Evolutionary conservation across 2,113 vertebrate species (phyloP).

Genomic region (Genyomyrus donnyi): DNA sequence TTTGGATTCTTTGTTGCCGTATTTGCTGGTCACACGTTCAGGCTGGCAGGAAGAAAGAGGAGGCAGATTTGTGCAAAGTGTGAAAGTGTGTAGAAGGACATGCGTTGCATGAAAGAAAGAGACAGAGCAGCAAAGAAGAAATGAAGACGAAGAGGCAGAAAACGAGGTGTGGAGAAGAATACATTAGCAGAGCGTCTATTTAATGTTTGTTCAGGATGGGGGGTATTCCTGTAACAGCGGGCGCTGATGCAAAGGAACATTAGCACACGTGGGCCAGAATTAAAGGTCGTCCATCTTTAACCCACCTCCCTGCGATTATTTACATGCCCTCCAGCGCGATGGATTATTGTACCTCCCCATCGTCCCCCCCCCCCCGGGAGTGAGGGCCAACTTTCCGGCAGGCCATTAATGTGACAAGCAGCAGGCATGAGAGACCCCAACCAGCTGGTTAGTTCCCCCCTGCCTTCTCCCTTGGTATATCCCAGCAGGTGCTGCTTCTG

Average conservation of each 20-base stretch:
- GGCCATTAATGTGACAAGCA: conserved; percentile 47
- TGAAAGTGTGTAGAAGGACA: background rate
- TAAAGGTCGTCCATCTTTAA: conserved; percentile 53
- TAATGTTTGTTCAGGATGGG: background rate
- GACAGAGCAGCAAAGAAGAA: background rate
- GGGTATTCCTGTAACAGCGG: conserved; percentile 42
- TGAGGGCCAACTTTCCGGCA: conserved; percentile 31
- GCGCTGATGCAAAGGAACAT: conserved; percentile 62
- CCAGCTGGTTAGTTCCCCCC: conserved; percentile 44
- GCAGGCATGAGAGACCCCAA: conserved; percentile 42
- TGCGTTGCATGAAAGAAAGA: background rate
- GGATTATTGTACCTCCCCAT: conserved; percentile 32
- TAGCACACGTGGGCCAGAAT: conserved; percentile 37
- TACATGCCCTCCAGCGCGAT: conserved; percentile 32
- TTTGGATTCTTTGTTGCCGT: background rate
- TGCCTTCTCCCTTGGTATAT: conserved; percentile 19
- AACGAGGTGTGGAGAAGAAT: background rate
- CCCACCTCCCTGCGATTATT: conserved; percentile 41
- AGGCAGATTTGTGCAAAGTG: background rate
- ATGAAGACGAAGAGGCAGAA: background rate
- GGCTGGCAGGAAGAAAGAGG: background rate
- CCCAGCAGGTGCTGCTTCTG: conserved; percentile 45
- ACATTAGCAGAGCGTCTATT: background rate
- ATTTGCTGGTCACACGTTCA: background rate
- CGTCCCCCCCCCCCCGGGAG: conserved; percentile 25